phyloP scores from a whole-genome alignment of 2,888 invertebrate genomes.

The Eremobia ochroleuca region DNA sequence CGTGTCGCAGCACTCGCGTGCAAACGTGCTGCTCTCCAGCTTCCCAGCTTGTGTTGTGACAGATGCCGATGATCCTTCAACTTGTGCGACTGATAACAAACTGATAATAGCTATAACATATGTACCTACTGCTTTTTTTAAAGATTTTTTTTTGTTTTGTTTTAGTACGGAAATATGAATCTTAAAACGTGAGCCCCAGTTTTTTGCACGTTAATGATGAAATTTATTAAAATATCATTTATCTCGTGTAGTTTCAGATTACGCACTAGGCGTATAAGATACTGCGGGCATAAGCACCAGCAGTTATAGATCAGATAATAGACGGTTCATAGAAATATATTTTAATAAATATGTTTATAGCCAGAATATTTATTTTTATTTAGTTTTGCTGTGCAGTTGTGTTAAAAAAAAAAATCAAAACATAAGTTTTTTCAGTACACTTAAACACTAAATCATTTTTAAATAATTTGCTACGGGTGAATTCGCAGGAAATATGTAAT shows the following conservation, averaged over 20 bases:
- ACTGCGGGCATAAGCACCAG: not conserved
- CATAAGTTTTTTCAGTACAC: not conserved
- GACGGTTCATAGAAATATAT: no score
- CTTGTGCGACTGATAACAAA: conserved; percentile 35
- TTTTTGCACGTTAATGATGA: conserved; percentile 29
- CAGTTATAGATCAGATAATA: not conserved
- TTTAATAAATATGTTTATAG: no score
- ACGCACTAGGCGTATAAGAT: not conserved
- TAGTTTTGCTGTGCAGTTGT: not conserved
- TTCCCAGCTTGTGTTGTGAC: conserved; percentile 4
- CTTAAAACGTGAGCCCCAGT: conserved; percentile 14
- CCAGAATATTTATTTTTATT: not conserved
- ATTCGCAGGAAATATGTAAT: conserved; percentile 46
- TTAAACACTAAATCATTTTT: conserved; percentile 1
- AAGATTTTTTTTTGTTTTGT: not conserved
- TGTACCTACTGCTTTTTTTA: not conserved
- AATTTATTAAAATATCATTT: conserved; percentile 19
- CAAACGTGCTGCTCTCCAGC: conserved; percentile 19
- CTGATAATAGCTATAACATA: conserved; percentile 32
- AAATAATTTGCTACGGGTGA: conserved; percentile 14
- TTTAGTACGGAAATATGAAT: conserved; percentile 45
- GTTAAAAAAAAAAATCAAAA: no score
- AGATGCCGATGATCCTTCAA: conserved; percentile 52
- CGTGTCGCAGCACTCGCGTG: conserved; percentile 47
- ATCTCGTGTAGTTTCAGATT: conserved; percentile 4